These are phyloP conservation scores for Pagrus major DNA, from an alignment of 2,113 vertebrate species.

Conservation along the genomic window DNA sequence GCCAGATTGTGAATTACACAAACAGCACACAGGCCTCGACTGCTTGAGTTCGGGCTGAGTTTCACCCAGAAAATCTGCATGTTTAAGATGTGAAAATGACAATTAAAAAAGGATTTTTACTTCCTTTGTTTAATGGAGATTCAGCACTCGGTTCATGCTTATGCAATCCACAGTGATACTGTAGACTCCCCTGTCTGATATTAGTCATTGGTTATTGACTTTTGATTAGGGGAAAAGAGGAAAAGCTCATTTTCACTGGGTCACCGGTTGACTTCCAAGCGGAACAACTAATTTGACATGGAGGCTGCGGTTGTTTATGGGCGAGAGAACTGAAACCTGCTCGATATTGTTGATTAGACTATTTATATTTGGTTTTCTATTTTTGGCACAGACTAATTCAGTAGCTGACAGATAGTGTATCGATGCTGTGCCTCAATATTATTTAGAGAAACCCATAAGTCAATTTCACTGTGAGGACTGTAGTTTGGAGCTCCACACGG, in stretches of 20 bases:
- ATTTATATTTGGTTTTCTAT: conserved; percentile 69
- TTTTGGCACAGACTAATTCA: conserved; percentile 62
- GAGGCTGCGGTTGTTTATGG: conserved; percentile 46
- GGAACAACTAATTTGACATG: conserved; percentile 59
- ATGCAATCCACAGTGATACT: conserved; percentile 42
- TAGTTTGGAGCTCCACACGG: conserved; percentile 38
- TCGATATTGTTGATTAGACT: conserved; percentile 65
- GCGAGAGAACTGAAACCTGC: conserved; percentile 46
- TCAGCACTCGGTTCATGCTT: conserved; percentile 29
- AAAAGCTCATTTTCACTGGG: conserved; percentile 66
- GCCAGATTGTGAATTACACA: conserved; percentile 59
- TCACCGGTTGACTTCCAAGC: conserved; percentile 46
- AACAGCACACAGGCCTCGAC: conserved; percentile 47
- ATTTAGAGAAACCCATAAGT: conserved; percentile 54
- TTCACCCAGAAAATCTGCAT: background rate
- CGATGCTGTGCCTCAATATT: conserved; percentile 50
- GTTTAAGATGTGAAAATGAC: background rate
- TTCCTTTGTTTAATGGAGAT: background rate
- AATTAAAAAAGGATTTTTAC: background rate
- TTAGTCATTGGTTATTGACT: conserved; percentile 62
- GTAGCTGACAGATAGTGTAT: conserved; percentile 53
- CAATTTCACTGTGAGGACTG: conserved; percentile 43
- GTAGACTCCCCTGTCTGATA: conserved; percentile 36
- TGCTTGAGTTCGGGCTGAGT: background rate
- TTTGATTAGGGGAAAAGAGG: conserved; percentile 64